These are phyloP conservation scores for Eriocheir sinensis DNA, from an alignment of 1,140 invertebrate genomes.

Conservation along the genomic window DNA sequence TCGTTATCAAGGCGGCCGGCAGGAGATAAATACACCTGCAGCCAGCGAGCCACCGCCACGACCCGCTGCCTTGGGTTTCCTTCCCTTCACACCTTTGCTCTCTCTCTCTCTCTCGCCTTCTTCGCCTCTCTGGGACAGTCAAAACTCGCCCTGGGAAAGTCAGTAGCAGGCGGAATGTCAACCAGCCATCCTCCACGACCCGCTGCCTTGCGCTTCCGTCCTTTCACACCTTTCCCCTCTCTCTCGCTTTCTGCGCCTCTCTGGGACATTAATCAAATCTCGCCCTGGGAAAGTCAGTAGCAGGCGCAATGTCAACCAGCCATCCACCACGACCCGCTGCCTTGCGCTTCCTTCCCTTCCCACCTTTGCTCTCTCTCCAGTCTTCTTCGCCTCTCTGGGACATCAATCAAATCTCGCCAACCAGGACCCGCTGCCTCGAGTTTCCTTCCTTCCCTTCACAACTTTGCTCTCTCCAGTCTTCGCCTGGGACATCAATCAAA, in stretches of 20 bases:
- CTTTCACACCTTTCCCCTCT: neutral
- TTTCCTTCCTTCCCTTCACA: too few relatives aligned
- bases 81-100: neutral
- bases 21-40: neutral
- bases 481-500: too few relatives aligned
- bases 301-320: neutral
- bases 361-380: neutral
- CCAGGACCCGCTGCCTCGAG: neutral
- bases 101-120: neutral
- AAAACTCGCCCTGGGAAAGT: neutral
- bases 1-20: neutral
- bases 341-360: too few relatives aligned
- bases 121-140: neutral
- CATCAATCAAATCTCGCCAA: neutral
- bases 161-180: neutral
- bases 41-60: neutral
- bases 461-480: too few relatives aligned
- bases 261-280: conserved; percentile 9
- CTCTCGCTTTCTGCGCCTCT: neutral
- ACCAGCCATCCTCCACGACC: neutral
- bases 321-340: neutral
- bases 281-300: neutral
- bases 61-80: neutral
- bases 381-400: neutral
- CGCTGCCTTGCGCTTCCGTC: neutral